A percentile compares a stretch with the other conserved stretches of the same genome.
Conservation (phyloP, 2,888 invertebrate genomes). For the Holacanthella duospinosa region DNA sequence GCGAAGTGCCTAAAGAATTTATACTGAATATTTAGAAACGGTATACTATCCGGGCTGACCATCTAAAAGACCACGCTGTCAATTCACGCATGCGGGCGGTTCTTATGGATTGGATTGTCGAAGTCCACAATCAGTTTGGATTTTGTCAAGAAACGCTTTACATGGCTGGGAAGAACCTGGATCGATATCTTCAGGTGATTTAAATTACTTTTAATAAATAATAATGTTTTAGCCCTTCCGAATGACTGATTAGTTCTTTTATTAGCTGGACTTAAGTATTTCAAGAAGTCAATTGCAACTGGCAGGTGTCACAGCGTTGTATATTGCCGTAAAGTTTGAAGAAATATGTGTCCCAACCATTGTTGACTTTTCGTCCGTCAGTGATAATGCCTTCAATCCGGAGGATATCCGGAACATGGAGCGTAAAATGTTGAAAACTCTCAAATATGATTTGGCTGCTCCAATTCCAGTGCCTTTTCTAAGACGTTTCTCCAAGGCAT, state of each 20-base stretch:
- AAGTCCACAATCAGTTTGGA: conserved; percentile 77
- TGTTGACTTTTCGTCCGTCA: conserved; percentile 78
- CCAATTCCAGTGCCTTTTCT: conserved; percentile 83
- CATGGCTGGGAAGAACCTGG: conserved; percentile 74
- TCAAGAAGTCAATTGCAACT: conserved; percentile 65
- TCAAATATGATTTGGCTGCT: conserved; percentile 71
- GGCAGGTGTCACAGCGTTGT: conserved; percentile 78
- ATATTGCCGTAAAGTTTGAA: conserved; percentile 88
- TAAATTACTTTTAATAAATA: conserved; percentile 5
- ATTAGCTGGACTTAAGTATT: conserved; percentile 52
- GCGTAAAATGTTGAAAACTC: conserved; percentile 57
- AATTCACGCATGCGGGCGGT: conserved; percentile 78
- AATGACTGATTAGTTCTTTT: conserved; percentile 13
- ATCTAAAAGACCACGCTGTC: conserved; percentile 54
- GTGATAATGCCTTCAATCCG: conserved; percentile 73
- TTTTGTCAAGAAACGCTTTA: conserved; percentile 80
- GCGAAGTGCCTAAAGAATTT: no score
- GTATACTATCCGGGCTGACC: conserved; percentile 54
- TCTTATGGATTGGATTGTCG: conserved; percentile 86
- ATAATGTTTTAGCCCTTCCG: not conserved
- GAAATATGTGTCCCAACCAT: conserved; percentile 83
- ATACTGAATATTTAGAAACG: conserved; percentile 46
- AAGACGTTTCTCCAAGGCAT: conserved; percentile 59
- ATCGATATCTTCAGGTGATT: conserved; percentile 70
- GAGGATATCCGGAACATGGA: conserved; percentile 74